A percentile compares a stretch with the other conserved stretches of the same genome.
These are phyloP conservation scores for Sparus aurata DNA, from an alignment of 2,797 vertebrate species.

Conservation along the genomic window DNA sequence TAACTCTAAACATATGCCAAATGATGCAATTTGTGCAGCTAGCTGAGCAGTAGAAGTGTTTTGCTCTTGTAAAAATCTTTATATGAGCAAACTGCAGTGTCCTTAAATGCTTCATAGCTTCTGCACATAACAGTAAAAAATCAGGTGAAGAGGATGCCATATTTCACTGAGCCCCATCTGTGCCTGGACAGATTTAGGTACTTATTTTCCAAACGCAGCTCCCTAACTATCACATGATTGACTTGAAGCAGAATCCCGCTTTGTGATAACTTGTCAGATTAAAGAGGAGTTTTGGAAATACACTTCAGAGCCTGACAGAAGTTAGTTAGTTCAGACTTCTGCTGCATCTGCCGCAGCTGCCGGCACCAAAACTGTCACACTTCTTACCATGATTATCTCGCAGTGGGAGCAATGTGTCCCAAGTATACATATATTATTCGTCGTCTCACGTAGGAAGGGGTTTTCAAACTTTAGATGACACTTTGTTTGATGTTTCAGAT, in stretches of 20 bases:
- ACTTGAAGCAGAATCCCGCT: background rate
- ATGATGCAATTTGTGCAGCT: constrained; percentile 12
- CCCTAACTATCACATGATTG: background rate
- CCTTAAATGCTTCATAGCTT: constrained; percentile 10
- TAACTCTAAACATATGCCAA: background rate
- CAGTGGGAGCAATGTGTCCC: background rate
- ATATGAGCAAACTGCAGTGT: constrained; percentile 20
- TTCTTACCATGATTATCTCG: background rate
- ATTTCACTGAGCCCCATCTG: constrained; percentile 41
- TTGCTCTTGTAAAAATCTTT: background rate
- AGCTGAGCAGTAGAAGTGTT: background rate
- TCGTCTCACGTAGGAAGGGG: background rate
- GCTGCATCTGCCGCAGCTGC: background rate
- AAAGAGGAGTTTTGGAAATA: constrained; percentile 15
- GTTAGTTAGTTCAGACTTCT: constrained; percentile 5
- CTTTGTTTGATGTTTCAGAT: constrained; percentile 79
- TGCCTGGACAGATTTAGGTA: constrained; percentile 11
- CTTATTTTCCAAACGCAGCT: constrained; percentile 3
- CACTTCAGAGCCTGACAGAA: constrained; percentile 16
- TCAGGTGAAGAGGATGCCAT: background rate
- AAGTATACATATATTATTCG: background rate
- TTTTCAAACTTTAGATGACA: background rate
- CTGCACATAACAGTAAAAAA: constrained; percentile 17
- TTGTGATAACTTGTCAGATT: constrained; percentile 18
- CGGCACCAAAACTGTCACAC: background rate